phyloP scores from a whole-genome alignment of 2,888 invertebrate species.

The Embidobia sp. region DNA sequence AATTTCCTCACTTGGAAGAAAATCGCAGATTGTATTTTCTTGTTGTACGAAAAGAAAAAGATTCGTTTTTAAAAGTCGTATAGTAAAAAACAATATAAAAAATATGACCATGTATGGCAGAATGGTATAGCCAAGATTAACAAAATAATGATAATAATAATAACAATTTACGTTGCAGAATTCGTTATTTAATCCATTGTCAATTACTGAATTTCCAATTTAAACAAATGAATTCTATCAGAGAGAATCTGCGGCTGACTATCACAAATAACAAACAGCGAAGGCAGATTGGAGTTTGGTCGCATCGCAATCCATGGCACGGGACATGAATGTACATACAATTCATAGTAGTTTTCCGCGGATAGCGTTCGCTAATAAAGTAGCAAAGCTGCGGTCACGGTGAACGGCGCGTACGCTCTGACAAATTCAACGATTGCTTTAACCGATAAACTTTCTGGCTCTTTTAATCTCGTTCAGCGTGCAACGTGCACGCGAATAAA shows the following conservation, averaged over 20 bases:
- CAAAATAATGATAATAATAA: background rate
- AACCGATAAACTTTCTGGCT: slow-evolving; percentile 60
- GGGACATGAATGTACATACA: slow-evolving; percentile 40
- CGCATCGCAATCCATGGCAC: slow-evolving; percentile 3
- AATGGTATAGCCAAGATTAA: no score
- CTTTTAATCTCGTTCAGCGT: slow-evolving; percentile 63
- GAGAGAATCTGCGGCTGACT: background rate
- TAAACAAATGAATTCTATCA: slow-evolving; percentile 18
- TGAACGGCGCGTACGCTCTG: slow-evolving; percentile 62
- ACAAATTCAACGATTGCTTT: slow-evolving; percentile 63
- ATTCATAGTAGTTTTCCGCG: slow-evolving; percentile 47
- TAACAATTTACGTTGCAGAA: no score
- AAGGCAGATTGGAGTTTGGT: slow-evolving; percentile 9
- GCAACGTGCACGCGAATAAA: slow-evolving; percentile 51
- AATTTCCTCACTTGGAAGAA: no score
- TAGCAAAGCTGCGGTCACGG: slow-evolving; percentile 54
- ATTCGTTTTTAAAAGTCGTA: no score
- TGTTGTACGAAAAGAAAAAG: no score
- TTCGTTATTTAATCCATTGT: background rate
- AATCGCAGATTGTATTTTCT: no score
- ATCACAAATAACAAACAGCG: slow-evolving; percentile 17
- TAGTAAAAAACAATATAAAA: no score
- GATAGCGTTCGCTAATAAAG: slow-evolving; percentile 54
- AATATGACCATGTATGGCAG: no score
- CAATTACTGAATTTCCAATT: background rate